Percentiles rank a stretch among this genome's conserved stretches.
Evolutionary conservation across 2,797 vertebrate genomes (phyloP).

Genomic region (Muraenolepis orangiensis): DNA sequence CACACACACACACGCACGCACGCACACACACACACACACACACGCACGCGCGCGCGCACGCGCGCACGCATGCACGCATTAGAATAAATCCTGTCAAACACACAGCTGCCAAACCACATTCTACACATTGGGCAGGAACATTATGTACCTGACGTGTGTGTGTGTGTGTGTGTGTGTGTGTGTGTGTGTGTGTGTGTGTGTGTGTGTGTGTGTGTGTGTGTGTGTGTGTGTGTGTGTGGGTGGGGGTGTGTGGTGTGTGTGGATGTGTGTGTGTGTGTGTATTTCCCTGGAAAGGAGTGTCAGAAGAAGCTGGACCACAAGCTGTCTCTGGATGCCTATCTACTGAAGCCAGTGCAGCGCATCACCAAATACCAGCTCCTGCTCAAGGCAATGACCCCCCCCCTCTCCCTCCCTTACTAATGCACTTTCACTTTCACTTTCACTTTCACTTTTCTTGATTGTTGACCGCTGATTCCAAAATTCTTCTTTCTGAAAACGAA

Average conservation of each 20-base stretch:
- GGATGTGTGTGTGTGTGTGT: no score
- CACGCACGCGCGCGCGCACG: no score
- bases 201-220: background rate
- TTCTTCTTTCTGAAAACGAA: background rate
- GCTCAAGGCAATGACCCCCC: slow-evolving; percentile 77
- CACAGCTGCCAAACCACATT: no score
- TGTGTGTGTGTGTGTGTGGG: background rate
- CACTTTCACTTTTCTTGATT: background rate
- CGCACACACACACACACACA: no score
- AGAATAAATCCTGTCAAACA: no score
- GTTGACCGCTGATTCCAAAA: background rate
- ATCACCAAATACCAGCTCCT: slow-evolving; percentile 92
- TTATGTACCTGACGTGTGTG: background rate
- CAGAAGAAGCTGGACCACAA: slow-evolving; percentile 93
- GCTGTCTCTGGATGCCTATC: slow-evolving; percentile 89
- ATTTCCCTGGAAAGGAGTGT: slow-evolving; percentile 79
- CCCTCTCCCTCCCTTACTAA: background rate
- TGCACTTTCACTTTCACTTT: background rate
- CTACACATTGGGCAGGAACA: no score
- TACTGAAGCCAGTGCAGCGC: slow-evolving; percentile 91
- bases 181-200: background rate
- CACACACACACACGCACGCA: no score
- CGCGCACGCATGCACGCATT: no score
- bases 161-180: background rate
- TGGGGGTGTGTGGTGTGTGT: background rate